Base-by-base conservation (phyloP, 2,888 invertebrate species). In the Chironomus tentans region DNA sequence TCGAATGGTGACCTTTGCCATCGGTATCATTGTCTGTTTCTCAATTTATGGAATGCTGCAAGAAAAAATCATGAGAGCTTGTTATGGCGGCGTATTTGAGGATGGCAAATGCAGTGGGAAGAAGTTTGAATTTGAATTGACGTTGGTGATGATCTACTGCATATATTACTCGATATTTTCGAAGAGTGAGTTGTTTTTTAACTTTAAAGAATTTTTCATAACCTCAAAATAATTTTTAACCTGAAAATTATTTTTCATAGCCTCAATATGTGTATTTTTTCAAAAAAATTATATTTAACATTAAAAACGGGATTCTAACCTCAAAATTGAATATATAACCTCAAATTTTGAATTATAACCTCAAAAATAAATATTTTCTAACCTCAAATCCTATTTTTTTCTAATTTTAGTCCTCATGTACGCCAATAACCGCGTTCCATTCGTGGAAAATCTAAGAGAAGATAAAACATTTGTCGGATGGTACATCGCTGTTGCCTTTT, bases 21-120 rank as follows among this genome's bases (percentile, higher is more conserved):
- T 18, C 7, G 72, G 72, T 3, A 72, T 72, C 15, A 28, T 72
- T 15, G 12, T 72, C 5, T 72, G 72, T 15, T 72, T 62, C 46
- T 28, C 62, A 0, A 6, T 38, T 5, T 72, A 61, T 38, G 61
- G 61, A 6, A 28, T 72, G 3, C 15, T 72, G 38, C 72, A 72
- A 62, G 72, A 72, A 18, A 61, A 72, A 46, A 62, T 72, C 21
- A 72, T 72, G 72, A 38, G 72, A 15, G 62, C 15, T 4, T 72
- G 72, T 21, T 72, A 38, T 18, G 72, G 72, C n/a, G 72, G 72
- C 13, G 72, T 56, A 71, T 24, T 65, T 10, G 15, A 22, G 21
- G 71, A 62, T 2, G 70, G 46, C 38, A 38, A 18, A 0, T 72
- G 72, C 21, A 46, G 1, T 12, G 72, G 61, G 2, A 62, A 72